Conservation (phyloP, 2,113 vertebrate species). For the Gymnobelideus leadbeateri region DNA sequence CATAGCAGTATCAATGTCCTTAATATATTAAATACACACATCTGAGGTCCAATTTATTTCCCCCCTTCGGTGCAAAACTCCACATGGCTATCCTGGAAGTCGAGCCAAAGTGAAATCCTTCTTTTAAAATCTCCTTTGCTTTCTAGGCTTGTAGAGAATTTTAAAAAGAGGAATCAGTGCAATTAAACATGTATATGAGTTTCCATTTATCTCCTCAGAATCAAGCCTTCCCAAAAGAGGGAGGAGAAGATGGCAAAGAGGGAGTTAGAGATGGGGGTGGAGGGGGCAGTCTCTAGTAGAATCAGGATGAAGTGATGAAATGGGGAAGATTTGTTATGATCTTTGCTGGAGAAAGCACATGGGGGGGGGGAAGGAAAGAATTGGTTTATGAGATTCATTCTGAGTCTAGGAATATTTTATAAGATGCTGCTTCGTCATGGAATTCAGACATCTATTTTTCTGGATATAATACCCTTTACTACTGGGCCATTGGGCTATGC, state of each 20-base stretch:
- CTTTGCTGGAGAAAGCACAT: conserved; percentile 37
- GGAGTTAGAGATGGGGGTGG: conserved; percentile 11
- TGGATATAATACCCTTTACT: conserved; percentile 64
- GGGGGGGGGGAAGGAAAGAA: conserved; percentile 50
- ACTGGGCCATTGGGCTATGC: conserved; percentile 60
- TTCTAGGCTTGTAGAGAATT: conserved; percentile 65
- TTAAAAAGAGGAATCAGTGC: conserved; percentile 64
- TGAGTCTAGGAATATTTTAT: conserved; percentile 54
- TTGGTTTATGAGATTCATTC: conserved; percentile 53
- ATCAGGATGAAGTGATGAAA: neutral
- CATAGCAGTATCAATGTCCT: conserved; percentile 15
- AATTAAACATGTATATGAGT: conserved; percentile 62
- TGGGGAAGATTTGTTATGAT: conserved; percentile 27
- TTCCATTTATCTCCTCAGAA: conserved; percentile 80
- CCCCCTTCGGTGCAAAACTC: conserved; percentile 62
- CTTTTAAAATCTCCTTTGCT: conserved; percentile 70
- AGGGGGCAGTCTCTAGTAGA: neutral
- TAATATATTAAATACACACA: neutral
- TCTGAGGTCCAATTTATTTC: conserved; percentile 31
- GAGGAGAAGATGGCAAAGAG: conserved; percentile 58
- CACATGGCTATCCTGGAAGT: conserved; percentile 62
- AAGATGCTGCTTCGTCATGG: conserved; percentile 74
- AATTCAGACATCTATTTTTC: conserved; percentile 69
- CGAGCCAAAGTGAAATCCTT: conserved; percentile 66
- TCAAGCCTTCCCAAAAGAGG: conserved; percentile 70